Conservation (phyloP, 1,140 invertebrate genomes). For the Drosophila nikananu region DNA sequence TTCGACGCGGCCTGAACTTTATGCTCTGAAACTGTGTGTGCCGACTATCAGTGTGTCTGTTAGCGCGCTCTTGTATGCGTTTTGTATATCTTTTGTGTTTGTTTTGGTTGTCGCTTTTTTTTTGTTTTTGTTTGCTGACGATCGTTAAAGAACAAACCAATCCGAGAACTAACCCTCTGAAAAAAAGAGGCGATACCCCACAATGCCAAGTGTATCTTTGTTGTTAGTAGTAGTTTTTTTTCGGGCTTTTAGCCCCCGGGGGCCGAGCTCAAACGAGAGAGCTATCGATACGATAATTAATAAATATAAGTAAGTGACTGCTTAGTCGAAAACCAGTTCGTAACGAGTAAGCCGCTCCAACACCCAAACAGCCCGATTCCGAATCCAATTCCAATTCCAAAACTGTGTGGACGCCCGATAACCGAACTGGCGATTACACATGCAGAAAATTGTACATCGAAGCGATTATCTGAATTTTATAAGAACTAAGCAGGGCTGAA, state of each 20-base stretch:
- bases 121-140: slow-evolving; percentile 71
- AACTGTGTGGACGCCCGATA: slow-evolving; percentile 60
- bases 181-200: slow-evolving; percentile 36
- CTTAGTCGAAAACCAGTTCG: slow-evolving; percentile 67
- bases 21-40: slow-evolving; percentile 58
- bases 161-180: slow-evolving; percentile 51
- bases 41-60: slow-evolving; percentile 18
- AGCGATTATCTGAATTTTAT: background rate
- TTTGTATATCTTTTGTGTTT: slow-evolving; percentile 58
- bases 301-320: slow-evolving; percentile 63
- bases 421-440: slow-evolving; percentile 57
- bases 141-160: slow-evolving; percentile 60
- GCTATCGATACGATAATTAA: slow-evolving; percentile 81
- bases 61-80: slow-evolving; percentile 15
- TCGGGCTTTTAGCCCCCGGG: slow-evolving; percentile 19
- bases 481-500: no score
- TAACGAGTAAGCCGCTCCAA: slow-evolving; percentile 59
- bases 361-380: slow-evolving; percentile 63
- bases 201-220: slow-evolving; percentile 58
- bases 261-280: slow-evolving; percentile 50
- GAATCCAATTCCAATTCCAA: slow-evolving; percentile 42
- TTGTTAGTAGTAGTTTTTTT: slow-evolving; percentile 21
- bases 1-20: slow-evolving; percentile 70
- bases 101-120: slow-evolving; percentile 53
- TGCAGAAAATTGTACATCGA: background rate